A percentile compares a stretch with the other conserved stretches of the same genome.
Evolutionary conservation across 2,113 vertebrate genomes (phyloP).

Genomic region (Salvelinus sp.): DNA sequence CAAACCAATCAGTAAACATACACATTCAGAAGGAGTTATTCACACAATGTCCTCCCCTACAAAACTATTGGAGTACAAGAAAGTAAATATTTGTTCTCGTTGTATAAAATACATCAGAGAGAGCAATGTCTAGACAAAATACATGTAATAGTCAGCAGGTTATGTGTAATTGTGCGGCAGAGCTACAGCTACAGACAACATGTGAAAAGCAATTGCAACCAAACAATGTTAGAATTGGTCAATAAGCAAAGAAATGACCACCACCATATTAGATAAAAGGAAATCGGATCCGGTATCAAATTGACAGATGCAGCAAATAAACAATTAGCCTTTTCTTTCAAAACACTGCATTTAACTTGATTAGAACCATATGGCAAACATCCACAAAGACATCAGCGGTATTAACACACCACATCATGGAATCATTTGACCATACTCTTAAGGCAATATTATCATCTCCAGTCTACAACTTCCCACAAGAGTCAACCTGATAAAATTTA

Average conservation of each 20-base stretch:
- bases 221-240: too few relatives aligned
- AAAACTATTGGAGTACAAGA: not conserved
- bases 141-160: not conserved
- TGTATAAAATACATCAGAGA: not conserved
- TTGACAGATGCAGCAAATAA: not conserved
- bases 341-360: not conserved
- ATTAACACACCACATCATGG: not conserved
- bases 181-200: not conserved
- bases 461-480: not conserved
- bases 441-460: not conserved
- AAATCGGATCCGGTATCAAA: not conserved
- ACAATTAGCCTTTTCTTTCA: not conserved
- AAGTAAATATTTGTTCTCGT: not conserved
- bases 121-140: not conserved
- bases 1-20: constrained; percentile 29
- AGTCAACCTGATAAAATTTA: not conserved
- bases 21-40: not conserved
- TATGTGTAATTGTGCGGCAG: not conserved
- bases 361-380: not conserved
- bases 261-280: not conserved
- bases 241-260: not conserved
- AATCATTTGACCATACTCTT: not conserved
- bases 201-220: not conserved
- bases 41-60: not conserved
- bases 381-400: not conserved